Evolutionary conservation across 1,140 invertebrate species (phyloP), one percentile per base, ranked within the genome.

Genomic region (Leptestheria dahalacensis): DNA sequence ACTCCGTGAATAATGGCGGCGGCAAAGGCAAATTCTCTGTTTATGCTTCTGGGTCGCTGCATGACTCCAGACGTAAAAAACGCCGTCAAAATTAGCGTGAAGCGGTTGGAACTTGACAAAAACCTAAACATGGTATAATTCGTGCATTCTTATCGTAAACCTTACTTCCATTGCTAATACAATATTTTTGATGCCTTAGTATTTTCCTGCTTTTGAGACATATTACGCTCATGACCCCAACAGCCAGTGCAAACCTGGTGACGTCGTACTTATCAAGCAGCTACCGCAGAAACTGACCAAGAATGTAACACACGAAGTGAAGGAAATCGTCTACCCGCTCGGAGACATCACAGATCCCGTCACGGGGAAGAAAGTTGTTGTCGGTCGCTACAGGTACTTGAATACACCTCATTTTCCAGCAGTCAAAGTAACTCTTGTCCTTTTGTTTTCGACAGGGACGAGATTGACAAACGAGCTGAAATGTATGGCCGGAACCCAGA

Each of bases 301-400:
- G 52, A 70, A 86, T 12, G 86, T 91, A 2, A 83, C 83, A 6
- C 87, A 91, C 65, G 76, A 82, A 72, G 78, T 92, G 1, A 74
- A 85, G 66, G 80, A 89, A 69, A 78, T 91, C 15, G 77, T 92
- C 24, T 87, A 86, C 72, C 82, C 83, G 20, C 73, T 82, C 63
- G 89, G 89, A 63, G 86, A 92, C 74, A 73, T 89, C 18, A 84
- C 79, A 48, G 86, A 89, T 73, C 88, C 88, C 29, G 71, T 91
- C 23, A 86, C 85, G 63, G 83, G 84, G 25, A 88, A 88, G 68
- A 85, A 86, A 71, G 79, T 84, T 57, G 78, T 83, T 1, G 79
- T 74, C 48, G 77, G 75, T 56, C 74, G 75, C 66, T 91, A 86
- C 65, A 80, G 77, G 77, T 78, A 68, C 47, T 24, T 63, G 60